Evolutionary conservation across 1,140 invertebrate genomes (phyloP).

Genomic region (Bradynema listronoti): DNA sequence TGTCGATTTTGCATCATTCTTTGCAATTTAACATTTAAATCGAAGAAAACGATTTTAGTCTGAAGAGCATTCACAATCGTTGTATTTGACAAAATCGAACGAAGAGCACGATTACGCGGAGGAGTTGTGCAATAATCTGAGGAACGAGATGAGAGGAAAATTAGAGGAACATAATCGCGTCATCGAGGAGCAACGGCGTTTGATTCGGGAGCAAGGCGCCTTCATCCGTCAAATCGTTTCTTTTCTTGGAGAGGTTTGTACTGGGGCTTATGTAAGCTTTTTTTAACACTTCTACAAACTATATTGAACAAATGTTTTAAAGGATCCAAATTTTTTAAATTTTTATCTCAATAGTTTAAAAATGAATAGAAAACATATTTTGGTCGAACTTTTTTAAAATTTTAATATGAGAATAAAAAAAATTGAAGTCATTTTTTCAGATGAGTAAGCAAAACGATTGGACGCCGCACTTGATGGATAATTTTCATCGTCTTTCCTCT

Average conservation of each 20-base stretch:
- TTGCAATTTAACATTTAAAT: not conserved
- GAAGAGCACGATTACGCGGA: too few species aligned
- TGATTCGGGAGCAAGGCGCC: not conserved
- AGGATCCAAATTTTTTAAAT: not conserved
- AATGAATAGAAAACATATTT: too few species aligned
- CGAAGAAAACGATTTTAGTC: not conserved
- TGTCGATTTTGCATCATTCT: not conserved
- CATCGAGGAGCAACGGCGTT: conserved; percentile 6
- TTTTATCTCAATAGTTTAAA: too few species aligned
- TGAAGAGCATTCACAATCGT: too few species aligned
- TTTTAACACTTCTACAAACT: not conserved
- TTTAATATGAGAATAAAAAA: not conserved
- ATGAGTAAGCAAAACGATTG: conserved; percentile 1
- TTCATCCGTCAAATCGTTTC: not conserved
- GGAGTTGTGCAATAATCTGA: too few species aligned
- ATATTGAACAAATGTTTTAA: not conserved
- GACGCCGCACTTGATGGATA: not conserved
- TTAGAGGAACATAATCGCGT: conserved; percentile 8
- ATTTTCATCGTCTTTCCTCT: not conserved
- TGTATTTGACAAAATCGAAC: not conserved
- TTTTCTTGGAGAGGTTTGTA: conserved; percentile 2
- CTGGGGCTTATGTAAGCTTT: too few species aligned
- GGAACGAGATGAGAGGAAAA: too few species aligned
- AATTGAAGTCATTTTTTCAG: not conserved
- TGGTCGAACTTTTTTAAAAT: not conserved